phyloP scores from a whole-genome alignment of 2,113 vertebrate species.

The Propithecus coquereli region DNA sequence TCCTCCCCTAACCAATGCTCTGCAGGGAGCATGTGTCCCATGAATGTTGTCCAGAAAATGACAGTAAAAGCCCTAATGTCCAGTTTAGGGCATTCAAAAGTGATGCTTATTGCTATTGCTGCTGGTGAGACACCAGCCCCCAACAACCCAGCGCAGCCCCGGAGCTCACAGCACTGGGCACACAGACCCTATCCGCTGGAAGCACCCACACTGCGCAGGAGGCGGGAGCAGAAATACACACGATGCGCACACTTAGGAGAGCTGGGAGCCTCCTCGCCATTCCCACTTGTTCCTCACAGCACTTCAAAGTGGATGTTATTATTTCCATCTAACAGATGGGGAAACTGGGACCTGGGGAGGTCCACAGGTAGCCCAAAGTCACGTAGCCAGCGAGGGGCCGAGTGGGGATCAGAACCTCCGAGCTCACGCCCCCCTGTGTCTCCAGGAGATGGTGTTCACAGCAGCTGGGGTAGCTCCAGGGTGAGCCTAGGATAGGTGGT shows the following conservation, averaged over 20 bases:
- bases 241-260: rapidly evolving
- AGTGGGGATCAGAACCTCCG: neutral
- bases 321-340: neutral
- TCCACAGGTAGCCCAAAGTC: neutral
- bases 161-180: rapidly evolving
- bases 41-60: neutral
- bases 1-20: neutral
- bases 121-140: neutral
- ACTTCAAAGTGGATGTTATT: neutral
- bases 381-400: neutral
- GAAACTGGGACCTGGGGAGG: neutral
- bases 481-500: rapidly evolving
- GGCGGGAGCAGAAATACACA: neutral
- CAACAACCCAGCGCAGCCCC: neutral
- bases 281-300: neutral
- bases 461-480: neutral
- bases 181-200: rapidly evolving
- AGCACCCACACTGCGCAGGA: no score
- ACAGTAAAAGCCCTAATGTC: neutral
- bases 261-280: rapidly evolving
- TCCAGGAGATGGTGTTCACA: neutral
- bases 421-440: neutral
- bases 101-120: rapidly evolving
- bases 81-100: neutral
- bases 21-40: neutral